Evolutionary conservation across 2,888 invertebrate genomes (phyloP), one percentile per base, ranked within the genome.

Genomic region (Ophion costatus): DNA sequence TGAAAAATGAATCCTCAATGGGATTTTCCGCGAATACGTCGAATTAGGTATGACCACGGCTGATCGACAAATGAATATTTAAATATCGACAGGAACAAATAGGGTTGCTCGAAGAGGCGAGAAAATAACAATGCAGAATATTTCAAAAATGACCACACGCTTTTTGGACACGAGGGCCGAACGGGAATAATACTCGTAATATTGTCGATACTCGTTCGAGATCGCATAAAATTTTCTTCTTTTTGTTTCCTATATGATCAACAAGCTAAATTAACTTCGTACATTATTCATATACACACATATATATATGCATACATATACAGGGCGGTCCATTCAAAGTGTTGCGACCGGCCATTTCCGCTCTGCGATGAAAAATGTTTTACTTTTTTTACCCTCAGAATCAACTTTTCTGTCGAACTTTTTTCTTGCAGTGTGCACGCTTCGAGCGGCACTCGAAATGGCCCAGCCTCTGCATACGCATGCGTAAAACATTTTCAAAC

Each of bases 221-320:
- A 56, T 66, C 64, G 42, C 33, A 66, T 38, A 56, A 20, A 45
- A 24, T 29, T 76, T 38, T 63, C n/a, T 71, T n/a, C 56, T 67
- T 75, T 79, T 45, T 63, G 22, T 20, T 56, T 78, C 38, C 42
- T 22, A 42, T 61, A 67, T 33, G 22, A 45, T 51, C 64, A 70
- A 79, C 24, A 79, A 80, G 59, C 67, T 80, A 57, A 59, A 80
- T 82, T 70, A 79, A 71, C 71, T 73, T 73, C 42, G n/a, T 69
- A 66, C 11, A 77, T 42, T 67, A 42, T 64, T 51, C 22, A 61
- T 74, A 74, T 29, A 75, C 22, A 69, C 11, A 38, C 5, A 51
- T 51, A 17, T 17, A 5, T 17, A 51, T 17, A 51, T 17, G 17
- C 51, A 51, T 17, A 51, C 51, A 17, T 51, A 51, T 17, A 51